Conservation (phyloP, 2,797 vertebrate genomes). For the Iguana delicatissima region DNA sequence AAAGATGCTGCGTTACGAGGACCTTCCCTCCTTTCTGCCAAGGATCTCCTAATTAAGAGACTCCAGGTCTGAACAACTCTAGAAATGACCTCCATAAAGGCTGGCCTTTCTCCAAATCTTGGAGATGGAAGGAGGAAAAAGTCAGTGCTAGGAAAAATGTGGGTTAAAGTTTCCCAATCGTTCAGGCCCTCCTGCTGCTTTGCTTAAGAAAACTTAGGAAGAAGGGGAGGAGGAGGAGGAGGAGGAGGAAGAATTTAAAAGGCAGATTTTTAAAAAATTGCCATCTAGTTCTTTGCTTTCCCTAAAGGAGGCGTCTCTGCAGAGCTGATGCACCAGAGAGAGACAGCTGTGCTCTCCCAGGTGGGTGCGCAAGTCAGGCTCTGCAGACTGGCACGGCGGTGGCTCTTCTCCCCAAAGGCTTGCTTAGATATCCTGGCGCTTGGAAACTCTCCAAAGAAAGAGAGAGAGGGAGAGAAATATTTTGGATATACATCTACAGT, state of each 20-base stretch:
- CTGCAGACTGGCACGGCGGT: not conserved
- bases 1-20: too few relatives aligned
- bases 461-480: too few relatives aligned
- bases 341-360: not conserved
- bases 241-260: not conserved
- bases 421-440: not conserved
- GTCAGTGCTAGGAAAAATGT: not conserved
- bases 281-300: not conserved
- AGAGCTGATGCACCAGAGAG: not conserved
- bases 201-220: constrained; percentile 5
- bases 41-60: too few relatives aligned
- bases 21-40: too few relatives aligned
- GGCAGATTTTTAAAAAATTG: not conserved
- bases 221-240: not conserved
- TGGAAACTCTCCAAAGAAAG: not conserved
- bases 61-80: too few relatives aligned
- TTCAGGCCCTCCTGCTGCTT: constrained; percentile 22
- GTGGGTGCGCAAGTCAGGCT: not conserved
- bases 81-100: too few relatives aligned
- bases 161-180: not conserved
- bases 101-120: not conserved
- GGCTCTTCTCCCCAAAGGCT: not conserved
- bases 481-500: not conserved
- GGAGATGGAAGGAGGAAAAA: too few relatives aligned
- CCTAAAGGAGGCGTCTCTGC: not conserved